Evolutionary conservation across 2,888 invertebrate species (phyloP).

Genomic region (Drosophila quinaria): DNA sequence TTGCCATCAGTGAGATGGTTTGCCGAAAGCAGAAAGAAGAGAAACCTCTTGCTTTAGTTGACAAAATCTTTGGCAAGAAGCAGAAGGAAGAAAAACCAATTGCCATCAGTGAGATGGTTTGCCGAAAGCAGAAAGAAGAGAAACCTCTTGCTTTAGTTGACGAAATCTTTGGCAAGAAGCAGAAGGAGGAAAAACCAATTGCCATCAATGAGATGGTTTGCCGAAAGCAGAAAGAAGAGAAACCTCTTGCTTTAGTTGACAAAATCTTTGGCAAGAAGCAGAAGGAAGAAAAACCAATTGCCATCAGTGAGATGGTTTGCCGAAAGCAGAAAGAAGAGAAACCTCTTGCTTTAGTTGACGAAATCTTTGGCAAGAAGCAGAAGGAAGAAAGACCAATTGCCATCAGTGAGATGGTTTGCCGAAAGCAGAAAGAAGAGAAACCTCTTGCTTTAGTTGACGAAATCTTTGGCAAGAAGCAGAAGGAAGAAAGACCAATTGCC

Average conservation of each 20-base stretch:
- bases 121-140: background rate
- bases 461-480: background rate
- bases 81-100: background rate
- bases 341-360: background rate
- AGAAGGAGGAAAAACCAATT: background rate
- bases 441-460: background rate
- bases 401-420: background rate
- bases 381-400: background rate
- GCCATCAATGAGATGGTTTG: no score
- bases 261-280: no score
- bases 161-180: background rate
- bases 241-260: no score
- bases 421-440: background rate
- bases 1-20: no score
- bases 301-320: background rate
- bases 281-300: background rate
- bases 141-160: no score
- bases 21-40: background rate
- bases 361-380: background rate
- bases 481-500: background rate
- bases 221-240: constrained; percentile 4
- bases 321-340: background rate
- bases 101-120: background rate
- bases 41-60: background rate
- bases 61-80: background rate